Evolutionary conservation across 2,113 vertebrate species (phyloP), one percentile per base, ranked within the genome.

Genomic region (Rhadina sibilatrix): DNA sequence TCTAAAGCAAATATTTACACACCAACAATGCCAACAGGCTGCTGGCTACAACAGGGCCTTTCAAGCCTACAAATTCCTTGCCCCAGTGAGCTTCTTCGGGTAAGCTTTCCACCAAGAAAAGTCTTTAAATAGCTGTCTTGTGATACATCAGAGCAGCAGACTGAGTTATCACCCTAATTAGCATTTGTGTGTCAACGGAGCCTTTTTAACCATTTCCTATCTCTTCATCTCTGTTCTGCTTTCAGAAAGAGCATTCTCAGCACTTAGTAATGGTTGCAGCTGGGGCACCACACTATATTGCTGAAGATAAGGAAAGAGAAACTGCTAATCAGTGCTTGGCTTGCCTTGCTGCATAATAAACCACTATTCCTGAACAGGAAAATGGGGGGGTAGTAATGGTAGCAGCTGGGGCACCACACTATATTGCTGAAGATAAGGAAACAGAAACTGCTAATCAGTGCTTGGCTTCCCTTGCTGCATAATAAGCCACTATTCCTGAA

Each of bases 1-100:
- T 52, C 66, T 80, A 70, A 31, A 47, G 54, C 71, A 76, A 95
- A 91, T 69, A 95, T 90, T 96, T 88, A 65, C 64, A 69, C 9
- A 35, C 31, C 35, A 74, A 46, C 91, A 81, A 94, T 14, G 78
- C 66, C 72, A 38, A 5, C 14, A 19, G 78, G 37, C 86, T 71
- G 64, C 83, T 47, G 46, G 70, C 87, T 89, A 83, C 56, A 38
- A 28, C 35, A 3, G 0, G 9, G 25, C 61, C 74, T 71, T 75
- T 52, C 79, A 69, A 85, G 46, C 78, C 54, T 61, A 14, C 50
- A 56, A 56, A 52, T 40, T 66, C 30, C 8, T 33, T 30, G 44
- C 22, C 53, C 16, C n/a, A n/a, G 27, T 12, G 28, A 69, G 76
- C 38, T 37, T 5, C 38, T 37, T 4, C 0, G 0, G 13, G 56